Base-by-base conservation (phyloP, 2,797 vertebrate species). In the Periparus ater region DNA sequence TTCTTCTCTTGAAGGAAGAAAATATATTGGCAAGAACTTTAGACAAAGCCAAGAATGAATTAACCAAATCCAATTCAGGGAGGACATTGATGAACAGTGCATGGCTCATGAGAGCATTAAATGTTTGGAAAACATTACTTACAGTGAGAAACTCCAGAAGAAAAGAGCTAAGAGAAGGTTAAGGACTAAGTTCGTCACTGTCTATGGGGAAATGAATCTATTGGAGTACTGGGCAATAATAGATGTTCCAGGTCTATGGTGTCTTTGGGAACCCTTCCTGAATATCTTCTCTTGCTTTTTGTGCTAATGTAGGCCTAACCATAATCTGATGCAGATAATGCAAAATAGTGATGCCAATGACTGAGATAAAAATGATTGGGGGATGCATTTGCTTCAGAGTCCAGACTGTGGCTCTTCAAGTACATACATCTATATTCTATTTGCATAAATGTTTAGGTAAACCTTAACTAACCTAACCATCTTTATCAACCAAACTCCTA, bases 41-140 rank as follows among this genome's bases (percentile, higher is more conserved):
- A 91, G 67, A 71, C 57, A 91, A 92, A 94, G 71, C 67, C 63
- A 86, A 88, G 86, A 79, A 93, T 79, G 80, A 93, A 91, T 92
- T 87, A 89, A 67, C 22, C 67, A 71, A 89, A 92, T 84, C 53
- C 84, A 74, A 30, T 92, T 93, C 83, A 87, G 68, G 63, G 78
- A 93, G 67, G 88, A 95, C 81, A 89, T 63, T 95, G 88, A 95
- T 90, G 90, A 94, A 95, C 71, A 78, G 30, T 36, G 11, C 38
- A 91, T 57, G 26, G 84, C 45, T 90, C 60, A 30, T 40, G 70
- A 81, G 51, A 94, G 15, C 3, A 3, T 86, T 90, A 70, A 86
- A 88, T 55, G 20, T 77, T 90, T 95, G 73, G 70, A 81, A 95
- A 93, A 75, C 70, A 78, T 89, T 93, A 86, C 55, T 92, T 86